Evolutionary conservation across 2,797 vertebrate genomes (phyloP).

Genomic region (Sebastes melanostomus): DNA sequence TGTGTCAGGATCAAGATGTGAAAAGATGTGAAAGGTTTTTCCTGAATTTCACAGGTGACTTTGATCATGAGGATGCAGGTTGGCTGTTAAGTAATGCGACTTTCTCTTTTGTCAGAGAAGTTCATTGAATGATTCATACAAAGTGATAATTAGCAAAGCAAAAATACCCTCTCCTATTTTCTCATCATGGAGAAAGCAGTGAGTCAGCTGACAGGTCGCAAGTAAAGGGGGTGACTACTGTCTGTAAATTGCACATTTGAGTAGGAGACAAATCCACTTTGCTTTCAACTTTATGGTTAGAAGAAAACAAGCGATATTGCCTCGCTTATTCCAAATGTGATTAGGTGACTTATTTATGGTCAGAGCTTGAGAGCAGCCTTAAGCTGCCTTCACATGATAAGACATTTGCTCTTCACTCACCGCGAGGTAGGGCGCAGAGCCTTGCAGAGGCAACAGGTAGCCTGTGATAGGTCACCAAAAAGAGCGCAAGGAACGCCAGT

Average conservation of each 20-base stretch:
- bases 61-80: neutral
- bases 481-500: no score
- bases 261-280: neutral
- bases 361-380: neutral
- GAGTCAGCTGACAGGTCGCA: neutral
- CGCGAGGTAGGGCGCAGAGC: no score
- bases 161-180: slow-evolving; percentile 19
- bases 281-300: neutral
- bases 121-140: slow-evolving; percentile 22
- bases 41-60: slow-evolving; percentile 12
- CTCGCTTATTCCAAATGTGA: neutral
- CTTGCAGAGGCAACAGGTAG: no score
- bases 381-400: no score
- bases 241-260: slow-evolving; percentile 6
- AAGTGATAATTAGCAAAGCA: slow-evolving; percentile 29
- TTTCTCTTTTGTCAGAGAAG: slow-evolving; percentile 11
- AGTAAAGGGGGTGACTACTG: neutral
- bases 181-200: neutral
- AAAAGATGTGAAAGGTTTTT: neutral
- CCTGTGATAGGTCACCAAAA: no score
- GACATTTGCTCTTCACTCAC: no score
- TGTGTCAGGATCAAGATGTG: neutral
- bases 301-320: neutral
- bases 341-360: neutral
- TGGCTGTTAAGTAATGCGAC: neutral